Percentiles rank a stretch among this genome's conserved stretches.
These are phyloP conservation scores for Xiphias gladius DNA, from an alignment of 2,113 vertebrate genomes.

Conservation along the genomic window DNA sequence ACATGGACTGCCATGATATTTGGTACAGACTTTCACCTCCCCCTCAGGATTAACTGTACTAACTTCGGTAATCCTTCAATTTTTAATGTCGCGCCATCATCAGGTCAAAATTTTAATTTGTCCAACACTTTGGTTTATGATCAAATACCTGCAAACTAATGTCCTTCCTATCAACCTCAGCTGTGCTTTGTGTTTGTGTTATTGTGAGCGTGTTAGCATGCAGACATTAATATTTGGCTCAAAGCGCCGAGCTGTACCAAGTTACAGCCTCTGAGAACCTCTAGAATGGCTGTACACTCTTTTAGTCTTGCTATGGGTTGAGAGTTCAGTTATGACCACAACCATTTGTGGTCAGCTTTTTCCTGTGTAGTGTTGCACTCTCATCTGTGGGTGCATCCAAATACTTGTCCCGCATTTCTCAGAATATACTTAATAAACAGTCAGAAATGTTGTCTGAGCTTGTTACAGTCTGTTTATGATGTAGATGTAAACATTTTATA, in stretches of 20 bases:
- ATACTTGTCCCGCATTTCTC: conserved; percentile 8
- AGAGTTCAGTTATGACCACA: conserved; percentile 4
- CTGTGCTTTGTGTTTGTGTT: too few relatives aligned
- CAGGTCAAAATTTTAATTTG: too few relatives aligned
- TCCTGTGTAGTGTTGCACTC: not conserved
- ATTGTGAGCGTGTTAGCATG: too few relatives aligned
- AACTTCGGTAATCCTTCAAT: too few relatives aligned
- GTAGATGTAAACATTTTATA: not conserved
- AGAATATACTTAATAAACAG: not conserved
- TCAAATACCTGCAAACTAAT: too few relatives aligned
- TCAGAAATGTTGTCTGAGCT: not conserved
- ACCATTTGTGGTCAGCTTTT: not conserved
- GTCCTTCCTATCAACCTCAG: too few relatives aligned
- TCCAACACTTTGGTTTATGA: too few relatives aligned
- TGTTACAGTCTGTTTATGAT: too few relatives aligned
- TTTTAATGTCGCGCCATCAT: too few relatives aligned
- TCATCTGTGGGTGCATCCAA: conserved; percentile 4
- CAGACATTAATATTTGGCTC: not conserved
- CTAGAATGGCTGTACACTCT: not conserved
- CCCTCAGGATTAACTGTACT: too few relatives aligned
- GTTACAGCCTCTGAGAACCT: not conserved
- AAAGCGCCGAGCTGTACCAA: not conserved
- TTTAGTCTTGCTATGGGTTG: not conserved
- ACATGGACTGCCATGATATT: too few relatives aligned
- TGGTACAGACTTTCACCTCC: too few relatives aligned